Conservation (phyloP, 2,113 vertebrate genomes). For the Nycticebus coucang region DNA sequence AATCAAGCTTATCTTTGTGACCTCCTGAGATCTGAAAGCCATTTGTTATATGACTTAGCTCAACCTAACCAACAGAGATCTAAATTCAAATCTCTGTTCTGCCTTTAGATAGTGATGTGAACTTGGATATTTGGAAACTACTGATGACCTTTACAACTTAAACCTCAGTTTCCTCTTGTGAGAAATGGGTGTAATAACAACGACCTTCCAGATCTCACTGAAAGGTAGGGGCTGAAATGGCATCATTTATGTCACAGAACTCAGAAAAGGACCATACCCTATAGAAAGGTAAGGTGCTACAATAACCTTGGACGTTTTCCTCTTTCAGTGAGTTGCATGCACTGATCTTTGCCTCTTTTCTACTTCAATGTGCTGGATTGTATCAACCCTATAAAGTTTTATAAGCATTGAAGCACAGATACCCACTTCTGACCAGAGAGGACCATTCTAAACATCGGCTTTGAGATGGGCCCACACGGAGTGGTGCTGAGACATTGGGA, state of each 20-base stretch:
- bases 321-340: neutral
- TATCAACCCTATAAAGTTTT: neutral
- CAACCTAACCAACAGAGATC: neutral
- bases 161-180: neutral
- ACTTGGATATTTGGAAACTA: neutral
- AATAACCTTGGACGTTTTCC: neutral
- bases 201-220: neutral
- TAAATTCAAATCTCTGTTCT: neutral
- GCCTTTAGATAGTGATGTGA: neutral
- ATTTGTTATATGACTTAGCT: neutral
- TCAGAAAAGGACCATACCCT: neutral
- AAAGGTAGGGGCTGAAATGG: neutral
- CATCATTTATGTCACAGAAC: neutral
- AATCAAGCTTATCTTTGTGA: neutral
- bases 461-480: neutral
- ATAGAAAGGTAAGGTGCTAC: neutral
- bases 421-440: neutral
- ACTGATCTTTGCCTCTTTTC: neutral
- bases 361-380: neutral
- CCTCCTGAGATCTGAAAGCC: neutral
- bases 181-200: neutral
- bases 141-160: neutral
- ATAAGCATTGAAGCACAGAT: neutral
- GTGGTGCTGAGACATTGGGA: neutral
- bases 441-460: neutral